These are phyloP conservation scores for Gonocerus acuteangulatus DNA, from an alignment of 2,888 invertebrate genomes.

Conservation along the genomic window DNA sequence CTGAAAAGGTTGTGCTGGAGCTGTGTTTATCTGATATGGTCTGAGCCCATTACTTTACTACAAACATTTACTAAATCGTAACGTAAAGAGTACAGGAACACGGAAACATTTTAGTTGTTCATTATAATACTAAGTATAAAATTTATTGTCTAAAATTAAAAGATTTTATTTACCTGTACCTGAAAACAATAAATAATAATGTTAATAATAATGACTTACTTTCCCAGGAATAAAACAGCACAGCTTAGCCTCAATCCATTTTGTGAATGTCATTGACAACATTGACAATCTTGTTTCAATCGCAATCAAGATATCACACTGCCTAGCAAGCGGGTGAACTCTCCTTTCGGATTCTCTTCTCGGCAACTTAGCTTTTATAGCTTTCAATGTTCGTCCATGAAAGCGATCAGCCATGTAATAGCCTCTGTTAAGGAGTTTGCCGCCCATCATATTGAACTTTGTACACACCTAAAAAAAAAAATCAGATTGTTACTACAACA, in stretches of 20 bases:
- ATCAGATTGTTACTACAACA: no score
- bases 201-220: conserved; percentile 53
- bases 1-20: no score
- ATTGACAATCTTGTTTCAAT: conserved; percentile 86
- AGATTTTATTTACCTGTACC: no score
- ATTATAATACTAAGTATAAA: no score
- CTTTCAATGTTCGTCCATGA: conserved; percentile 65
- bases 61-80: no score
- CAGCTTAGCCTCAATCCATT: conserved; percentile 72
- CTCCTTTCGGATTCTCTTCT: conserved; percentile 82
- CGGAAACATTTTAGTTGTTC: no score
- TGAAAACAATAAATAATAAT: no score
- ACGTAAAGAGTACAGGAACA: no score
- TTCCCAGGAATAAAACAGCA: conserved; percentile 92
- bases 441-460: conserved; percentile 66
- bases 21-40: no score
- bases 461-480: conserved; percentile 59
- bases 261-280: conserved; percentile 85
- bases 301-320: conserved; percentile 80
- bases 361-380: conserved; percentile 73
- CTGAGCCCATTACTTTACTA: no score
- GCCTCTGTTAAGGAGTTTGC: conserved; percentile 69
- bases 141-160: no score
- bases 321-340: conserved; percentile 74
- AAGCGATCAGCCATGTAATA: conserved; percentile 71